Base-by-base conservation (phyloP, 2,113 vertebrate genomes). In the Platichthys flesus region DNA sequence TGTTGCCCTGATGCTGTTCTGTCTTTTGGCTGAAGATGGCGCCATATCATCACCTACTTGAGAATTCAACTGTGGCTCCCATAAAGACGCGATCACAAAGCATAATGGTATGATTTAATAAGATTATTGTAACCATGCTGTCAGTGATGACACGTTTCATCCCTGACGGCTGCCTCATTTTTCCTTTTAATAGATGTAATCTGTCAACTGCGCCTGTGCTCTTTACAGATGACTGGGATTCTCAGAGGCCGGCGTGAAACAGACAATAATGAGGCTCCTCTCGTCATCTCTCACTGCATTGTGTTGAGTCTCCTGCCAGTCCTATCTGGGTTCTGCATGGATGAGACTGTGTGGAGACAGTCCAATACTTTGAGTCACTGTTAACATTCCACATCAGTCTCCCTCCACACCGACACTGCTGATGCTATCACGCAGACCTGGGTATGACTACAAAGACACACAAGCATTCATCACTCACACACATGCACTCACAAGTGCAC, bases 331-430 rank as follows among this genome's bases (percentile, higher is more conserved):
- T 91, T 91, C 77, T 87, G 90, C 84, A 87, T 84, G 85, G 70
- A 82, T 76, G 83, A 76, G 77, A 79, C 63, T 83, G 78, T 85
- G 70, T 86, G 88, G 85, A 92, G 89, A 89, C 79, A 81, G 81
- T 79, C 84, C 88, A 89, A 80, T 80, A 85, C 84, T 85, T 90
- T 87, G 73, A 76, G 85, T 76, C 81, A 78, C 63, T 79, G 85
- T 85, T 89, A 91, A 92, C 86, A 91, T 92, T 93, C 89, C 91
- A 85, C 82, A 79, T 90, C 70, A 82, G 76, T 81, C 82, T 85
- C 78, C 37, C 63, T 72, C 69, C 51, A 66, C 69, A 64, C 76
- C 65, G 60, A 83, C 83, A 81, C 2, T 24, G 58, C 75, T 59
- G 81, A 90, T 90, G 65, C 51, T 9, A 88, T 90, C 89, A 64